phyloP scores from a whole-genome alignment of 2,113 vertebrate species.

The Microtus montanus region DNA sequence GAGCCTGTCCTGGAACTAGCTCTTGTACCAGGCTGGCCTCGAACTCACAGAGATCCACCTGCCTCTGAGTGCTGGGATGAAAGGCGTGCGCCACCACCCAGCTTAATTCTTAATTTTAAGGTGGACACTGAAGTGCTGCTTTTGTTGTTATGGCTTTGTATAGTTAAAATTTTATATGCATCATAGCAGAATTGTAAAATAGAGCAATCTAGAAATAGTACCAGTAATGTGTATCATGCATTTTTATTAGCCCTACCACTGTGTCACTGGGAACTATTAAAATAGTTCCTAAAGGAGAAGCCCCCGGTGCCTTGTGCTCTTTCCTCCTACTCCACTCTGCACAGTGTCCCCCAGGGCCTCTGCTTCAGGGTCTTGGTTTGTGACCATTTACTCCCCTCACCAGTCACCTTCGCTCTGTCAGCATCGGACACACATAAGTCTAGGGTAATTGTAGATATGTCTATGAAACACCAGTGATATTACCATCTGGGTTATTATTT shows the following conservation, averaged over 20 bases:
- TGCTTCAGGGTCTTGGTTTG: not conserved
- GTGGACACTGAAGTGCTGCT: slow-evolving; percentile 1
- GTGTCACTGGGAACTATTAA: not conserved
- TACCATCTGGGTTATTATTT: not conserved
- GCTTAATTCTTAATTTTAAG: slow-evolving; percentile 12
- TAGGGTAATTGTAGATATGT: not conserved
- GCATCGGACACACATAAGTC: not conserved
- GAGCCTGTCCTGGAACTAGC: too few species aligned
- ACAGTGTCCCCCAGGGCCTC: not conserved
- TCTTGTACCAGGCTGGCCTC: too few species aligned
- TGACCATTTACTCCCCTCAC: not conserved
- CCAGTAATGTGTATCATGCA: not conserved
- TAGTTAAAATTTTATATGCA: slow-evolving; percentile 18
- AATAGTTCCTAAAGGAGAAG: not conserved
- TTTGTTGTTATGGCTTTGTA: not conserved
- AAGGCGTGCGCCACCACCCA: too few species aligned
- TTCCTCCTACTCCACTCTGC: not conserved
- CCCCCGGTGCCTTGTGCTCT: not conserved
- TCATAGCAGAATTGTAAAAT: slow-evolving; percentile 2
- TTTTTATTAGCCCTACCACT: slow-evolving; percentile 5
- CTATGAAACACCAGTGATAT: not conserved
- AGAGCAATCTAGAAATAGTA: not conserved
- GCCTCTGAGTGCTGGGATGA: too few species aligned
- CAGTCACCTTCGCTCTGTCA: not conserved
- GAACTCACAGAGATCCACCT: too few species aligned